Evolutionary conservation across 2,888 invertebrate species (phyloP), one percentile per base, ranked within the genome.

Genomic region (Amphipoea lucens): DNA sequence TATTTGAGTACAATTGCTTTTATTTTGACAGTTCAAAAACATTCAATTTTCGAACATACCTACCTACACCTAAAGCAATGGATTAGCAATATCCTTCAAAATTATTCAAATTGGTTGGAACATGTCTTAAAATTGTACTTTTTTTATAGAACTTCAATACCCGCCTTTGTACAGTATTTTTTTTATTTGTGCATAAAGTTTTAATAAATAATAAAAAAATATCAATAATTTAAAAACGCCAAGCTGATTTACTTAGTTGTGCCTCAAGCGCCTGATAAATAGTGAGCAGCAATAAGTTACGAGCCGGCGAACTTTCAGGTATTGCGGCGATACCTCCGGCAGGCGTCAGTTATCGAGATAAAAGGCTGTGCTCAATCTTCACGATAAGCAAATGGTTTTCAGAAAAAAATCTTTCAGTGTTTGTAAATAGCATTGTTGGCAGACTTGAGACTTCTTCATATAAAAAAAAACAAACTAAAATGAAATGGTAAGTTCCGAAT

Each of bases 181-280:
- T 29, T 29, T 29, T 29, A 29, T 1, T 29, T 29, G 29, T 29
- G 29, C 29, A 29, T 29, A 29, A 29, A 29, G 29, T 29, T 29
- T 29, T 29, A 29, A 29, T 29, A 29, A 29, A 29, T 29, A 29
- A 29, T 29, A 29, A 29, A 29, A 1, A 29, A 29, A 29, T 12
- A 74, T 40, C 29, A 48, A 69, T 29, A 0, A n/a, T 54, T n/a
- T 40, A 23, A 17, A 36, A 51, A 23, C 12, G 4, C 23, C 29
- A 51, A 36, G 7, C 51, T 14, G 69, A 51, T 36, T 54, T 54
- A 45, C 20, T 7, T 42, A 57, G 0, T 23, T 14, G 17, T 60
- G 17, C 45, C 36, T 48, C 29, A 77, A 76, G 65, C 77, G 77
- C 86, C 82, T 84, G 42, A 72, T 48, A 72, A 77, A 77, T 57